Evolutionary conservation across 2,797 vertebrate species (phyloP).

Genomic region (Parotocinclus haroldoi): DNA sequence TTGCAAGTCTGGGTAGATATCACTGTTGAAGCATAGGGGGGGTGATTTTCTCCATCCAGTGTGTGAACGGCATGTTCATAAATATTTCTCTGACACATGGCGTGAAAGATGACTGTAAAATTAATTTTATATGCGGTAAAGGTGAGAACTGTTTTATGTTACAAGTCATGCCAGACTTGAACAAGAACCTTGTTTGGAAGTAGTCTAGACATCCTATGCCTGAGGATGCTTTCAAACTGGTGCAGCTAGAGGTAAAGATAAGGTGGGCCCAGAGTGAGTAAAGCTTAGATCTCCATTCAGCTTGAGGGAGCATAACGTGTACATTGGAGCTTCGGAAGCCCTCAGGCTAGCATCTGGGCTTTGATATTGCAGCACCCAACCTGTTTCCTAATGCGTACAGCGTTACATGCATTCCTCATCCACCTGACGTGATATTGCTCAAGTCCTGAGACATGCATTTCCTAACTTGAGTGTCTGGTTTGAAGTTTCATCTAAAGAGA

Average conservation of each 20-base stretch:
- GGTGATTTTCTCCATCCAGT: too few species aligned
- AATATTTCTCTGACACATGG: too few species aligned
- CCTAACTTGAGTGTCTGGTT: conserved; percentile 61
- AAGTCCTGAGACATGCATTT: conserved; percentile 54
- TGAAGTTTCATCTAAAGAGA: conserved; percentile 63
- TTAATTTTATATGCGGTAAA: too few species aligned
- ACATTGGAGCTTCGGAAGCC: conserved; percentile 34
- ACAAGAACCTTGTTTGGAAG: conserved; percentile 1
- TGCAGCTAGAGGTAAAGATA: conserved; percentile 28
- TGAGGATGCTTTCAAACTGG: conserved; percentile 28
- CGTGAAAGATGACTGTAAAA: too few species aligned
- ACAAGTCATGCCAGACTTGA: background rate
- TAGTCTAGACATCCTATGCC: conserved; percentile 21
- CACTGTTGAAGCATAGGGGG: too few species aligned
- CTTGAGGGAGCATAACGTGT: conserved; percentile 40
- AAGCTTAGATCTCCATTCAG: conserved; percentile 27
- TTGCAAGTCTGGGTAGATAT: too few species aligned
- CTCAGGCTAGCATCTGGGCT: conserved; percentile 29
- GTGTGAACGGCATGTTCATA: too few species aligned
- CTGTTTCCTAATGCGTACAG: conserved; percentile 36
- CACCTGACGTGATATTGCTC: conserved; percentile 52
- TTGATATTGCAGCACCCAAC: conserved; percentile 36
- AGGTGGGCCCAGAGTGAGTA: conserved; percentile 25
- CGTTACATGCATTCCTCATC: conserved; percentile 44
- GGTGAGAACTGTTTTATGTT: background rate